phyloP scores from a whole-genome alignment of 2,113 vertebrate species.

The Chaetura pelagica region DNA sequence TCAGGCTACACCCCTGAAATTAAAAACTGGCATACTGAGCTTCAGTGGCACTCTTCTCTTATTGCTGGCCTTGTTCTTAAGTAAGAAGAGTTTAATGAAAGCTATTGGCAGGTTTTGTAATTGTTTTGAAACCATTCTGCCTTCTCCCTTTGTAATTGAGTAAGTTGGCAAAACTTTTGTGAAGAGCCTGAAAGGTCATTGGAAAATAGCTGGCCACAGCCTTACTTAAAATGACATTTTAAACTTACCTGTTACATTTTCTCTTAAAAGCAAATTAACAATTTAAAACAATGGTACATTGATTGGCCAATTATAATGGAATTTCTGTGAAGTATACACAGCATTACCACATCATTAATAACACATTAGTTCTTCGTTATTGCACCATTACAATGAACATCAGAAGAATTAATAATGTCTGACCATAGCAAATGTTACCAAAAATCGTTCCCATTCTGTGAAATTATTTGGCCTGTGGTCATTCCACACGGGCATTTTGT shows the following conservation, averaged over 20 bases:
- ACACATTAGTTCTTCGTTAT: conserved; percentile 5
- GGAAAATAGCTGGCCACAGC: conserved; percentile 34
- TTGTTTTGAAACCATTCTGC: conserved; percentile 60
- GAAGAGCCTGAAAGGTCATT: neutral
- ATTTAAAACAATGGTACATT: neutral
- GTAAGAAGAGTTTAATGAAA: conserved; percentile 15
- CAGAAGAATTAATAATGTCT: neutral
- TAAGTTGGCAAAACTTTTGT: conserved; percentile 48
- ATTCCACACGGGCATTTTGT: neutral
- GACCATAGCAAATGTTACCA: neutral
- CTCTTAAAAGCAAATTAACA: conserved; percentile 50
- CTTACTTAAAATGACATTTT: conserved; percentile 16
- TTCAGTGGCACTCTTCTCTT: neutral
- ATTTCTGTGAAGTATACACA: neutral
- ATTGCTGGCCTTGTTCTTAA: conserved; percentile 36
- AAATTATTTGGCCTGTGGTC: neutral
- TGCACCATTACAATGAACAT: neutral
- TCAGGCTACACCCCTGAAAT: neutral
- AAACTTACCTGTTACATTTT: neutral
- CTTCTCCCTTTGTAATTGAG: neutral
- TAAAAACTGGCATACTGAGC: neutral
- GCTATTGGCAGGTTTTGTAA: conserved; percentile 68
- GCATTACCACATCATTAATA: conserved; percentile 35
- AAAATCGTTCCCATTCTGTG: neutral
- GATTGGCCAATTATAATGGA: conserved; percentile 20